Base-by-base conservation (phyloP, 2,113 vertebrate species). In the Phylloscopus trochiloides region DNA sequence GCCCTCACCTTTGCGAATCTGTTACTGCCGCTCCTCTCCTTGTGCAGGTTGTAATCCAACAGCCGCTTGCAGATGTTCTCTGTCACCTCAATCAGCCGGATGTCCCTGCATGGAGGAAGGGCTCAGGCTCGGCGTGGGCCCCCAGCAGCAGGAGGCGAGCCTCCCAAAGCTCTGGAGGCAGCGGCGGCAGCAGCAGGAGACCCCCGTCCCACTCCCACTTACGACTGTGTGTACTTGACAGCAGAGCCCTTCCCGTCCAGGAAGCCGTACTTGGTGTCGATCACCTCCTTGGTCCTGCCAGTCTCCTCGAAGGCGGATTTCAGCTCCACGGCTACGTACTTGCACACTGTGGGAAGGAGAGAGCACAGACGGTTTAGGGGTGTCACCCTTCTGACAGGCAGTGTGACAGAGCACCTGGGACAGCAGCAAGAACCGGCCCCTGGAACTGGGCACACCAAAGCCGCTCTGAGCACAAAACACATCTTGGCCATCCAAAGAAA, bases 291-390 rank as follows among this genome's bases (percentile, higher is more conserved):
- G 34, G 99, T 99, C 96, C 98, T 99, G 45, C 99, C 98, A 0
- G 99, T 99, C 97, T 99, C 99, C 15, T 99, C 98, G 13, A 99
- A 99, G 10, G 99, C 98, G 0, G 98, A 99, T 96, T 99, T 99
- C 98, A 99, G 98, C 97, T 99, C 99, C 72, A 99, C 98, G 0
- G 99, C 99, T 26, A 99, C 98, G 0, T 99, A 99, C 86, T 99
- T 99, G 94, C 99, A 99, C 61, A 99, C 99, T 99, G 97, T 1
- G 6, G 75, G 57, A 74, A 65, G 88, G 61, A 87, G 51, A 88
- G 90, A 87, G 91, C 47, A 84, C 15, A 82, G 29, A 28, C 0
- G 1, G 32, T 25, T 91, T 54, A 78, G 48, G 6, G 14, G 8
- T 12, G 55, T 48, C 1, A 1, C 38, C 1, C 2, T 32, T 52